These are phyloP conservation scores for Hemiscyllium ocellatum DNA, from an alignment of 2,113 vertebrate genomes.

Conservation along the genomic window DNA sequence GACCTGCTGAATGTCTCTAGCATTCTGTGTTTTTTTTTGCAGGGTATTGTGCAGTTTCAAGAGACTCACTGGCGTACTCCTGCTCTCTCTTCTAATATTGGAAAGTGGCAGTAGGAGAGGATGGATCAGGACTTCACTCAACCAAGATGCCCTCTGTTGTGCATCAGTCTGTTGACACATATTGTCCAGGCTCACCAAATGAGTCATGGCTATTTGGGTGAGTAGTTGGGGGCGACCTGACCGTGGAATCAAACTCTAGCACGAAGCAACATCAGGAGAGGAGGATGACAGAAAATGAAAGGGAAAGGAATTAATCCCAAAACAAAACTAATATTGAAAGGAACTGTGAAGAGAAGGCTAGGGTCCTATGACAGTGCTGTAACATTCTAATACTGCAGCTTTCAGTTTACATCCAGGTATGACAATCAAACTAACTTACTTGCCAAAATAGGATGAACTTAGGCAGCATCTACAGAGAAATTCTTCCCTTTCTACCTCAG, in stretches of 20 bases:
- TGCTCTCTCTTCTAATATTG: not conserved
- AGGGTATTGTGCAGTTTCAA: not conserved
- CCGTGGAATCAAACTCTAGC: not conserved
- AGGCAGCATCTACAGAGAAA: not conserved
- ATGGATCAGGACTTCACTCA: not conserved
- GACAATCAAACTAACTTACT: not conserved
- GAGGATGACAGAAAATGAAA: not conserved
- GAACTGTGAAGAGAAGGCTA: not conserved
- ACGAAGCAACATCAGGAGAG: not conserved
- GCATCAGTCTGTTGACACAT: not conserved
- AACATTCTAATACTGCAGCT: not conserved
- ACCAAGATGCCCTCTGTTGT: not conserved
- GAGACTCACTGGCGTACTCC: not conserved
- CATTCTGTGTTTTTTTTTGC: not conserved
- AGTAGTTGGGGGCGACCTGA: not conserved
- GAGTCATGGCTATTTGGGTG: not conserved
- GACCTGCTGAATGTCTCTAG: not conserved
- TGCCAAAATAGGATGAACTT: not conserved
- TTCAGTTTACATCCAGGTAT: not conserved
- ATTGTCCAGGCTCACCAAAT: not conserved
- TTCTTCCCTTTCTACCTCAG: not conserved
- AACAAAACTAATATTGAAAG: not conserved
- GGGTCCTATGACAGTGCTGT: not conserved
- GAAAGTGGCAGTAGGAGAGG: not conserved
- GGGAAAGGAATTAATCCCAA: not conserved